Base-by-base conservation (phyloP, 1,140 invertebrate genomes). In the Potamilus streckersoni region DNA sequence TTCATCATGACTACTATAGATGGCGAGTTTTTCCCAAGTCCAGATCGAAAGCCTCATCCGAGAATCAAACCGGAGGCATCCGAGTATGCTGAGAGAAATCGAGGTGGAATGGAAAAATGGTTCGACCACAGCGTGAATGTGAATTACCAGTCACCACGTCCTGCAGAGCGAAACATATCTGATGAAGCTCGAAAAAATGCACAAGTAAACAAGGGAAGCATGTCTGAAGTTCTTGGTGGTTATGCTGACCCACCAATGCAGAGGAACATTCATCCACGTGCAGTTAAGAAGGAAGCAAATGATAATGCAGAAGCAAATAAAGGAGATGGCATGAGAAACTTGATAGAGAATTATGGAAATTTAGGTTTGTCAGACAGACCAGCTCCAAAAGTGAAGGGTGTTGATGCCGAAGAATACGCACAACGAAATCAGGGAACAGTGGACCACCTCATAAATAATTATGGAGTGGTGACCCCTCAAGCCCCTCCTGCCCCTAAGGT, bases 291-390 rank as follows among this genome's bases (percentile, higher is more conserved):
- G 2, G 86, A 87, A 20, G 85, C 81, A 49, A 66, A 73, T 16
- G 82, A 81, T n/a, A 86, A 79, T 31, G 85, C 85, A 5, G 74
- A 85, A 59, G 76, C 71, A 17, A 84, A 82, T 64, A 84, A 85
- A 80, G 87, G 87, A 17, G 82, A 71, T 38, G 83, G 79, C n/a
- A 88, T 87, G 82, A 86, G 76, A 56, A 80, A 83, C 62, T 79
- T 89, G n/a, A 79, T 88, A 19, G 83, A 82, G 12, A 85, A 86
- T 74, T 86, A 89, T 75, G 87, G 87, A 20, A 82, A 85, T 55
- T 63, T 88, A 38, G 67, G 57, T 19, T 57, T 83, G 4, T 62
- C 70, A 8, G 78, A 81, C 19, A 67, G 63, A 60, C 80, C 79
- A 2, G 69, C 62, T 19, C 80, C 76, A 68, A 86, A 86, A 65